A percentile compares a stretch with the other conserved stretches of the same genome.
These are phyloP conservation scores for Knipowitschia caucasica DNA, from an alignment of 2,797 vertebrate species.

Conservation along the genomic window DNA sequence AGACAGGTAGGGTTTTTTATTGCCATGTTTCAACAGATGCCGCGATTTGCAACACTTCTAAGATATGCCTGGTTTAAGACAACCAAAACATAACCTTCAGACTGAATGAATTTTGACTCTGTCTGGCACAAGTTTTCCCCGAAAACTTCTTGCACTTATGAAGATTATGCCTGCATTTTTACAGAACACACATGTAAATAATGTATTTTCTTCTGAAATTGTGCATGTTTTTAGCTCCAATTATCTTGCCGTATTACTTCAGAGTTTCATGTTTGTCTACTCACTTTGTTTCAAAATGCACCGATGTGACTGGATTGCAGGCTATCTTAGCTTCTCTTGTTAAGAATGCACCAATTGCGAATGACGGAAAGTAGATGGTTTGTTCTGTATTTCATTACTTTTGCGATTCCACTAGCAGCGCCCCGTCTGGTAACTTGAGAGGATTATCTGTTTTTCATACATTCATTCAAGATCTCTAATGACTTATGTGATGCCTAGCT, in stretches of 20 bases:
- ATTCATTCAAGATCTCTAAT: slow-evolving; percentile 37
- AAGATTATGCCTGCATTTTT: slow-evolving; percentile 17
- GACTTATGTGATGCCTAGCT: slow-evolving; percentile 27
- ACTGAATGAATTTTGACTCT: slow-evolving; percentile 30
- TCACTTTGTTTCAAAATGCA: slow-evolving; percentile 36
- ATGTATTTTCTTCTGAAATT: slow-evolving; percentile 8
- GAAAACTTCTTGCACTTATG: slow-evolving; percentile 19
- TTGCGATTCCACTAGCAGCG: slow-evolving; percentile 31
- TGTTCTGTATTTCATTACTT: slow-evolving; percentile 18
- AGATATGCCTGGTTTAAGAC: slow-evolving; percentile 20
- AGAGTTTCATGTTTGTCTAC: slow-evolving; percentile 4
- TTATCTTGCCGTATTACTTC: background rate
- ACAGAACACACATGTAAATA: slow-evolving; percentile 5
- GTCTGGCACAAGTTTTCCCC: slow-evolving; percentile 14
- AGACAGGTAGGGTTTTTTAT: slow-evolving; percentile 21
- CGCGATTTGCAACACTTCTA: slow-evolving; percentile 27
- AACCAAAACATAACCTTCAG: slow-evolving; percentile 35
- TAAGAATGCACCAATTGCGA: slow-evolving; percentile 37
- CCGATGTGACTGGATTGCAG: slow-evolving; percentile 27
- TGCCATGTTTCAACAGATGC: slow-evolving; percentile 9
- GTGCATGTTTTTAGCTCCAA: slow-evolving; percentile 24
- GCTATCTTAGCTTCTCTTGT: slow-evolving; percentile 32
- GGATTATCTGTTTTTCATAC: slow-evolving; percentile 38
- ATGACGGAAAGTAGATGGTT: slow-evolving; percentile 16
- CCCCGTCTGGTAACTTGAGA: slow-evolving; percentile 41